Evolutionary conservation across 2,888 invertebrate species (phyloP).

Genomic region (Lacanobia wlatinum): DNA sequence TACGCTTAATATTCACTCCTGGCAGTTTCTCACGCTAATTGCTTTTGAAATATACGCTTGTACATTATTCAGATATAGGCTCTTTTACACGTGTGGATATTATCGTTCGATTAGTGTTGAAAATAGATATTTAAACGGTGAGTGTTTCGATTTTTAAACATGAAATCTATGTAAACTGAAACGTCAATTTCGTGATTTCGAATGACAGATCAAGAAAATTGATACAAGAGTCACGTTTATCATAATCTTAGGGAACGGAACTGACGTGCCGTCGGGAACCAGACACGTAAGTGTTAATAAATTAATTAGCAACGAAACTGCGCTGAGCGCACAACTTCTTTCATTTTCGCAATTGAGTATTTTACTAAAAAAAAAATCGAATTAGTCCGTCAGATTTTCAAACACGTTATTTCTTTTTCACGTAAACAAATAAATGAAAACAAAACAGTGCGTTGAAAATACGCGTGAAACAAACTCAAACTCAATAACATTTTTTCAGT

Average conservation of each 20-base stretch:
- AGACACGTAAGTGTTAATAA: neutral
- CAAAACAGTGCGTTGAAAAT: no score
- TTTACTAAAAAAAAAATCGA: no score
- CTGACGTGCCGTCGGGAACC: neutral
- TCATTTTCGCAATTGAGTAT: no score
- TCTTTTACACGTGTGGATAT: neutral
- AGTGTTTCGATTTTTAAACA: neutral
- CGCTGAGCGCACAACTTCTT: no score
- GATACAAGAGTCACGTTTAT: neutral
- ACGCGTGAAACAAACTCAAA: no score
- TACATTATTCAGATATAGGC: neutral
- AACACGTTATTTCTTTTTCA: no score
- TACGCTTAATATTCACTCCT: conserved; percentile 20
- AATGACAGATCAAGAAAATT: neutral
- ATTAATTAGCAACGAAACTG: no score
- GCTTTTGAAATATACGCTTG: conserved; percentile 21
- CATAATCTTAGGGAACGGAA: neutral
- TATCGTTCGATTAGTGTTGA: neutral
- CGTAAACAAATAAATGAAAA: no score
- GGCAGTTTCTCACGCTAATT: conserved; percentile 16
- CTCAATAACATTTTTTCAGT: no score
- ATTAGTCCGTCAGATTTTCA: no score
- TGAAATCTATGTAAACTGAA: neutral
- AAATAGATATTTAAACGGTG: neutral
- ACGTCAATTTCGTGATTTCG: neutral